Percentiles rank a stretch among this genome's conserved stretches.
These are phyloP conservation scores for Puma concolor DNA, from an alignment of 2,113 vertebrate species.

Conservation along the genomic window DNA sequence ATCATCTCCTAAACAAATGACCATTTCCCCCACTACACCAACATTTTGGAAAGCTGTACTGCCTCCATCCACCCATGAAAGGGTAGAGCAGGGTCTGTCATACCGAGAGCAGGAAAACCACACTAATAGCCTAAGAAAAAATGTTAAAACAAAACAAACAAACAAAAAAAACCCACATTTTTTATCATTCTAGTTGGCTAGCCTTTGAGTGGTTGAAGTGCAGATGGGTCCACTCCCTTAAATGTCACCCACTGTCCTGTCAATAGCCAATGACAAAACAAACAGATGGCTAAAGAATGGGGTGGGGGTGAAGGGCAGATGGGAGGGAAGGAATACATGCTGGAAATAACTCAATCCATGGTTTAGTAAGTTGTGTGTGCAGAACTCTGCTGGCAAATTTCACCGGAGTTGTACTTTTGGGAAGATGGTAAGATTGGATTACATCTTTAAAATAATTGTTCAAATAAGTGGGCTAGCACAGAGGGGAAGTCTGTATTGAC, in stretches of 20 bases:
- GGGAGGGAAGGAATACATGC: not conserved
- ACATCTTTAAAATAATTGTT: constrained; percentile 84
- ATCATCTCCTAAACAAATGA: not conserved
- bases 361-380: not conserved
- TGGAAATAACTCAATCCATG: constrained; percentile 40
- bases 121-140: not conserved
- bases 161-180: not conserved
- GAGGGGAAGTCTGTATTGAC: constrained; percentile 82
- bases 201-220: constrained; percentile 46
- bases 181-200: constrained; percentile 51
- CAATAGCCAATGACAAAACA: constrained; percentile 62
- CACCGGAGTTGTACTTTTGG: constrained; percentile 23
- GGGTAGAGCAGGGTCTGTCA: not conserved
- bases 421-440: constrained; percentile 70
- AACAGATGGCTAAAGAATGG: constrained; percentile 74
- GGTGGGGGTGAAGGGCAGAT: not conserved
- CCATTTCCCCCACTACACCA: not conserved
- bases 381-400: constrained; percentile 62
- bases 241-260: constrained; percentile 61
- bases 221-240: constrained; percentile 69
- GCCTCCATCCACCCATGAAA: constrained; percentile 29
- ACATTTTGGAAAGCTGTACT: constrained; percentile 26
- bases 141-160: not conserved
- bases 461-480: constrained; percentile 81
- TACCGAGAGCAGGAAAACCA: not conserved